Evolutionary conservation across 2,113 vertebrate genomes (phyloP).

Genomic region (Dromas ardeola): DNA sequence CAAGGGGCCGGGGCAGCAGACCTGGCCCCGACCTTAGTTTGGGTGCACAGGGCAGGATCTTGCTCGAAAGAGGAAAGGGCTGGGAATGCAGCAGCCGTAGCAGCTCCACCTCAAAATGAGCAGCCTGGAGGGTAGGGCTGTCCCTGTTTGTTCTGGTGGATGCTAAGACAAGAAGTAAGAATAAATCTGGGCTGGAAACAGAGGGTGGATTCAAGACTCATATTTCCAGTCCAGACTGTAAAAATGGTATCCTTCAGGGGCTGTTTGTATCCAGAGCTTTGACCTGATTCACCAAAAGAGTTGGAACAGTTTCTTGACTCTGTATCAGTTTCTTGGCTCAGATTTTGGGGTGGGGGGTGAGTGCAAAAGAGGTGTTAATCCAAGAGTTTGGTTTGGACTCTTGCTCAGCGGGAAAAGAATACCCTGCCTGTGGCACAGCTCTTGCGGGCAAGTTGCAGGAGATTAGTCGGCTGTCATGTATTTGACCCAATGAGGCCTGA

Average conservation of each 20-base stretch:
- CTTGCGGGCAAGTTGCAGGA: not conserved
- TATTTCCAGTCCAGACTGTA: not conserved
- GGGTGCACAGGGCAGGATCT: rapidly evolving
- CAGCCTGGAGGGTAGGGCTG: not conserved
- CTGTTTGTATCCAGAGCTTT: not conserved
- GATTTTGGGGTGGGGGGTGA: not conserved
- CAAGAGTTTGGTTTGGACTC: slow-evolving; percentile 30
- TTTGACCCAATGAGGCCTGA: not conserved
- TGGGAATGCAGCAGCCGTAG: not conserved
- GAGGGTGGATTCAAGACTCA: not conserved
- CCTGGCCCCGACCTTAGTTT: rapidly evolving
- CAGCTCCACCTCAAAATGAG: not conserved
- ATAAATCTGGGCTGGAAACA: not conserved
- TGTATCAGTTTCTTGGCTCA: slow-evolving; percentile 9
- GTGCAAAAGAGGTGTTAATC: slow-evolving; percentile 52
- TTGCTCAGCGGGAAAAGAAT: slow-evolving; percentile 10
- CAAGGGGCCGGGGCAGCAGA: rapidly evolving
- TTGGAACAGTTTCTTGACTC: not conserved
- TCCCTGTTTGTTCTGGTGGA: not conserved
- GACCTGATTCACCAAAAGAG: not conserved
- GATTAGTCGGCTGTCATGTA: not conserved
- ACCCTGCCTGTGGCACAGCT: not conserved
- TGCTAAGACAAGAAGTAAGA: not conserved
- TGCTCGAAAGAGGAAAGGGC: not conserved
- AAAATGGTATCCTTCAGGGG: not conserved